A percentile compares a stretch with the other conserved stretches of the same genome.
Conservation (phyloP, 2,113 vertebrate genomes). For the Eolophus roseicapilla region DNA sequence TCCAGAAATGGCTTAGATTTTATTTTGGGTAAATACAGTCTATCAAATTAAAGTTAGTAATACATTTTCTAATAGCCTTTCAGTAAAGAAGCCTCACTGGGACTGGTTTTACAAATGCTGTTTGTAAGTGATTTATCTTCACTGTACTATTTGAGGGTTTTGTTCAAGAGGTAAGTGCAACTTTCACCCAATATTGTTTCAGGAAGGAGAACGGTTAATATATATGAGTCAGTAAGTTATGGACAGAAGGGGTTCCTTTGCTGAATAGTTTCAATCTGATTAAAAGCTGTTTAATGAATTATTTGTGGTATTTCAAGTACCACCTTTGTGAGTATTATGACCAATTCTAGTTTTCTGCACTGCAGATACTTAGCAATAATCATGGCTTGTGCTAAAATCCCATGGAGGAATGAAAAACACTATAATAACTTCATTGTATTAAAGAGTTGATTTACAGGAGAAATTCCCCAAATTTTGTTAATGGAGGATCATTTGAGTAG, state of each 20-base stretch:
- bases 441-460: background rate
- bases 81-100: background rate
- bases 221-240: background rate
- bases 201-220: background rate
- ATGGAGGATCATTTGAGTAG: background rate
- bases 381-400: background rate
- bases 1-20: constrained; percentile 1
- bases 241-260: background rate
- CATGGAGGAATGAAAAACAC: background rate
- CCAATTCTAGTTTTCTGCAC: background rate
- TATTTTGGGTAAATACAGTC: background rate
- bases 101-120: background rate
- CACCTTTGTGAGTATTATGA: background rate
- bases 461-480: background rate
- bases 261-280: background rate
- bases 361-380: background rate
- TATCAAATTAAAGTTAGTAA: constrained; percentile 4
- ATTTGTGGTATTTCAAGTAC: background rate
- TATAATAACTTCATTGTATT: background rate
- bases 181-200: background rate
- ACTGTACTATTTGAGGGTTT: background rate
- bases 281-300: background rate
- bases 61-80: background rate
- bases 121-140: background rate
- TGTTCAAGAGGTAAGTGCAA: background rate